A percentile compares a stretch with the other conserved stretches of the same genome.
Conservation (phyloP, 2,113 vertebrate species). For the Mungos mungo region DNA sequence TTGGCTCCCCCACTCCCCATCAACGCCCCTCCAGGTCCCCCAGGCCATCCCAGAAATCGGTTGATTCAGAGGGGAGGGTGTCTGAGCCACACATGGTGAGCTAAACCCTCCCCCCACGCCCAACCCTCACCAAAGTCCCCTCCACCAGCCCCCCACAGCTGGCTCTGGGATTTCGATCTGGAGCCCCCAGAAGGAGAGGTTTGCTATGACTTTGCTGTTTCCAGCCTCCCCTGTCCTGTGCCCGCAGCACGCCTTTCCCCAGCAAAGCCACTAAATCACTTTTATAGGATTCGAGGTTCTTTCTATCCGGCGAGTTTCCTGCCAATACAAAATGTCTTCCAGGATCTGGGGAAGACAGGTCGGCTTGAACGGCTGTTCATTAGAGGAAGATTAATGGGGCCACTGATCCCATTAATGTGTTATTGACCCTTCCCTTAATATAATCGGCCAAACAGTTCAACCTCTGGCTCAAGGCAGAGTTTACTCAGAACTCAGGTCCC, state of each 20-base stretch:
- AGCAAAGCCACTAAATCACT: slow-evolving; percentile 77
- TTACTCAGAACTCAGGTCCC: slow-evolving; percentile 59
- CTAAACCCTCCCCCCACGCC: no score
- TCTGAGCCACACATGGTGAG: background rate
- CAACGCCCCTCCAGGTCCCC: fast-evolving
- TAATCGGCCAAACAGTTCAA: slow-evolving; percentile 44
- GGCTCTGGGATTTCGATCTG: background rate
- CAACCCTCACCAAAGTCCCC: background rate
- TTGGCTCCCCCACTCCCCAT: background rate
- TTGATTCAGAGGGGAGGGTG: background rate
- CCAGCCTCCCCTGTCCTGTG: background rate
- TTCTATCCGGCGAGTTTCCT: slow-evolving; percentile 74
- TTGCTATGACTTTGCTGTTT: slow-evolving; percentile 40
- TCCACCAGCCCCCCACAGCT: background rate
- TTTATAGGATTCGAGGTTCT: slow-evolving; percentile 69
- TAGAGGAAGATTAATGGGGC: slow-evolving; percentile 80
- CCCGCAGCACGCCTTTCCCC: slow-evolving; percentile 19
- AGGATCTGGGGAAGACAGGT: slow-evolving; percentile 61
- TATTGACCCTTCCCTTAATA: slow-evolving; percentile 77
- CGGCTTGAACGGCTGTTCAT: slow-evolving; percentile 67
- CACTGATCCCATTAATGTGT: slow-evolving; percentile 79
- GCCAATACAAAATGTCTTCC: slow-evolving; percentile 72
- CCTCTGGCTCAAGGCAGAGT: slow-evolving; percentile 68
- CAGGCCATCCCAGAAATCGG: background rate
- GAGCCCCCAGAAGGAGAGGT: slow-evolving; percentile 29